Evolutionary conservation across 1,140 invertebrate genomes (phyloP), one percentile per base, ranked within the genome.

Genomic region (Eueides isabella): DNA sequence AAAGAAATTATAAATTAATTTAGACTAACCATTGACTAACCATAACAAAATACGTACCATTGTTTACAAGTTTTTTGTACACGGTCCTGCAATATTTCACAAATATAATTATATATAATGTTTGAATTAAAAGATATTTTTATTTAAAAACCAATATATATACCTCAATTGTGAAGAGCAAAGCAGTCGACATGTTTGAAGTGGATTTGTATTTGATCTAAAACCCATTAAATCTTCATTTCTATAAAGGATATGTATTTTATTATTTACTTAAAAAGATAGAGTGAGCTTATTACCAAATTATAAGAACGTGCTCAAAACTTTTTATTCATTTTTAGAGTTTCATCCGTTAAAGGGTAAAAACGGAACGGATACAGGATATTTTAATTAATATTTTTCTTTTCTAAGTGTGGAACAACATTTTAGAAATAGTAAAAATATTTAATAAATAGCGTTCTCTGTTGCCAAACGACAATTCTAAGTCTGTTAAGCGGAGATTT

Each of bases 81-180:
- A 89, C 84, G 7, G 72, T 62, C 74, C 89, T 91, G 75, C 64
- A 86, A 86, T 75, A 68, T 31, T 16, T 63, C 23, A 12, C 23
- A 23, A 55, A 38, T 38, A 16, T 38, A 16, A 1, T 4, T 38
- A 33, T 38, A n/a, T n/a, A n/a, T n/a, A n/a, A n/a, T n/a, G n/a
- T n/a, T n/a, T n/a, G n/a, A n/a, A 38, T 16, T 38, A 1, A 5
- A 5, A 5, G 31, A 9, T 38, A 16, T 16, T 38, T 16, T 19
- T 44, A 44, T 19, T 44, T 44, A n/a, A 44, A 44, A 44, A n/a
- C 7, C 31, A 31, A 5, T 31, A 2, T 16, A 38, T 44, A 0
- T 83, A 91, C 90, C 90, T 88, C 35, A 92, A 68, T 69, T 90
- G 88, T 28, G 86, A 75, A 23, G 85, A 84, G 74, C 88, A 89